These are phyloP conservation scores for Otus sunia DNA, from an alignment of 2,113 vertebrate genomes.

Conservation along the genomic window DNA sequence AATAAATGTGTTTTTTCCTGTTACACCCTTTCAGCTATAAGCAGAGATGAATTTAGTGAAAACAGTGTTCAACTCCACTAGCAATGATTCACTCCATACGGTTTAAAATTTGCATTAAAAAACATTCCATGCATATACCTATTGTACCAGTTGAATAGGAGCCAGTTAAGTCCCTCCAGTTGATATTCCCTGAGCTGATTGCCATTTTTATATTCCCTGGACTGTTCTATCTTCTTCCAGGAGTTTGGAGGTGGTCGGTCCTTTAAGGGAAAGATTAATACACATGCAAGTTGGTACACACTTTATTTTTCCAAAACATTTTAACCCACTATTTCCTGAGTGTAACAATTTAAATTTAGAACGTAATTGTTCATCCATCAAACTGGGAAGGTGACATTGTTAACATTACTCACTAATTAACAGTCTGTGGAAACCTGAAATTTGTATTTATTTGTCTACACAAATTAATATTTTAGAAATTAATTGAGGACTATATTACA, in stretches of 20 bases:
- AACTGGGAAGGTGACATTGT: background rate
- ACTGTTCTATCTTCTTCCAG: constrained; percentile 97
- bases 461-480: background rate
- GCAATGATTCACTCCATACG: background rate
- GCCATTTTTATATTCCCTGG: constrained; percentile 93
- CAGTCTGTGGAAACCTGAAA: background rate
- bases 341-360: background rate
- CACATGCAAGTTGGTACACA: background rate
- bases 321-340: background rate
- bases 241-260: constrained; percentile 92
- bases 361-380: background rate
- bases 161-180: constrained; percentile 98
- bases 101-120: background rate
- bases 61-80: background rate
- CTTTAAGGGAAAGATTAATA: constrained; percentile 69
- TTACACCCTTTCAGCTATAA: background rate
- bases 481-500: background rate
- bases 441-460: background rate
- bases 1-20: background rate
- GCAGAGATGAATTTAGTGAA: background rate
- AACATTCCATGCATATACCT: constrained; percentile 78
- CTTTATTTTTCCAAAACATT: background rate
- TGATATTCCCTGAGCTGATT: constrained; percentile 99
- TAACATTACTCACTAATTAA: background rate
- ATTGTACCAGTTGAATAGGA: constrained; percentile 99